phyloP scores from a whole-genome alignment of 2,797 vertebrate species.

The Kryptolebias ocellatus region DNA sequence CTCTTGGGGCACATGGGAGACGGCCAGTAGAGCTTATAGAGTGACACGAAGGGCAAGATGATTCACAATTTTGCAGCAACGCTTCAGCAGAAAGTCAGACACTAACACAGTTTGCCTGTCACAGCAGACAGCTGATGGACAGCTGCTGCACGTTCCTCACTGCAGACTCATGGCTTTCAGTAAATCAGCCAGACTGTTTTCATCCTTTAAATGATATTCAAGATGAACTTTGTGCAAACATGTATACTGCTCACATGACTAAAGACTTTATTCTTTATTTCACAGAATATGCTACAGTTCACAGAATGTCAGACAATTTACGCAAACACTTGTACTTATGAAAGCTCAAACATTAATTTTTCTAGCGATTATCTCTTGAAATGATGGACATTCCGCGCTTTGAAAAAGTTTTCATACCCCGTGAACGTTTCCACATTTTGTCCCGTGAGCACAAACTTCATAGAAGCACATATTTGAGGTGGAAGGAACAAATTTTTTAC shows the following conservation, averaged over 20 bases:
- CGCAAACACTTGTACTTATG: no score
- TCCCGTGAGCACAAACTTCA: no score
- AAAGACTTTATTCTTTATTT: neutral
- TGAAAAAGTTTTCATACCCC: no score
- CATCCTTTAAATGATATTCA: neutral
- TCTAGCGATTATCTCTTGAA: no score
- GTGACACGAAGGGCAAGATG: slow-evolving; percentile 58
- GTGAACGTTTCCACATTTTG: no score
- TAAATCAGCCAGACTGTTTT: slow-evolving; percentile 6
- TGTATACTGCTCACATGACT: neutral
- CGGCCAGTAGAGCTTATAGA: slow-evolving; percentile 33
- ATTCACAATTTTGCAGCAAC: slow-evolving; percentile 55
- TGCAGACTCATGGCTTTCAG: slow-evolving; percentile 31
- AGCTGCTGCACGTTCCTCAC: slow-evolving; percentile 32
- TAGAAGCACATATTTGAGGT: no score
- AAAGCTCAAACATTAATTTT: no score
- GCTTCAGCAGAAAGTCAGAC: slow-evolving; percentile 50
- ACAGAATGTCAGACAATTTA: no score
- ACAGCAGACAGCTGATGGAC: slow-evolving; percentile 62
- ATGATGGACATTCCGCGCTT: no score
- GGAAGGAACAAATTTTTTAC: no score
- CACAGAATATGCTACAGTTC: no score
- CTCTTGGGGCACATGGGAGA: slow-evolving; percentile 27
- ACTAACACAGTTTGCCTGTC: slow-evolving; percentile 56
- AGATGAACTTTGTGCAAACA: neutral